Evolutionary conservation across 2,888 invertebrate genomes (phyloP).

Genomic region (Oligia fasciuncula): DNA sequence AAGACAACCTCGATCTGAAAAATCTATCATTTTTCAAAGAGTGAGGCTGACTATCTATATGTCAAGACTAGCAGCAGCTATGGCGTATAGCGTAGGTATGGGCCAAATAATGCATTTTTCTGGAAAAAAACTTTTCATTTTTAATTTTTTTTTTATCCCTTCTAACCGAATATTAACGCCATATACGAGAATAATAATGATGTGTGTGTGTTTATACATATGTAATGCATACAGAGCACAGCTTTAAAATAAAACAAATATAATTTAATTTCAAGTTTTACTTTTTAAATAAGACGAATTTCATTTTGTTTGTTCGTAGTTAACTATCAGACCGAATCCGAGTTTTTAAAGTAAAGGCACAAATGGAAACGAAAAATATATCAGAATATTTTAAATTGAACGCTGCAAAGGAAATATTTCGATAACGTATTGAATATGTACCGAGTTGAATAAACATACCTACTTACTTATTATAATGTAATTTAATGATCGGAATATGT

Average conservation of each 20-base stretch:
- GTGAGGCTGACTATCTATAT: not conserved
- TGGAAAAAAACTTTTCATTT: not conserved
- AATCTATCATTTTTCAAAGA: too few relatives aligned
- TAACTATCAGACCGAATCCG: not conserved
- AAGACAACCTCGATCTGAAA: not conserved
- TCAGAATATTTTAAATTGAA: conserved; percentile 28
- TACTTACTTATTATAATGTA: conserved; percentile 4
- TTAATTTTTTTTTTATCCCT: not conserved
- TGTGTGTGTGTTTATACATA: not conserved
- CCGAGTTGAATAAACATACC: conserved; percentile 6
- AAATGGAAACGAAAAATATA: conserved; percentile 19
- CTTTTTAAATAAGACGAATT: conserved; percentile 3
- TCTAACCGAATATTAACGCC: not conserved
- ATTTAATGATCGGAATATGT: not conserved
- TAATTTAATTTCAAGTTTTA: not conserved
- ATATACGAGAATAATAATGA: not conserved
- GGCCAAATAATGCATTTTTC: not conserved
- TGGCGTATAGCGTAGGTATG: not conserved
- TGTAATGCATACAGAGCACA: not conserved
- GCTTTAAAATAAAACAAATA: not conserved
- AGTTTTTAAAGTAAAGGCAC: conserved; percentile 11
- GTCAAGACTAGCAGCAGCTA: not conserved
- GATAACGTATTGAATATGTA: conserved; percentile 23
- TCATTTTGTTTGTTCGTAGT: not conserved
- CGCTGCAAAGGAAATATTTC: conserved; percentile 3